phyloP scores from a whole-genome alignment of 2,888 invertebrate genomes.

The Stenurella melanura region DNA sequence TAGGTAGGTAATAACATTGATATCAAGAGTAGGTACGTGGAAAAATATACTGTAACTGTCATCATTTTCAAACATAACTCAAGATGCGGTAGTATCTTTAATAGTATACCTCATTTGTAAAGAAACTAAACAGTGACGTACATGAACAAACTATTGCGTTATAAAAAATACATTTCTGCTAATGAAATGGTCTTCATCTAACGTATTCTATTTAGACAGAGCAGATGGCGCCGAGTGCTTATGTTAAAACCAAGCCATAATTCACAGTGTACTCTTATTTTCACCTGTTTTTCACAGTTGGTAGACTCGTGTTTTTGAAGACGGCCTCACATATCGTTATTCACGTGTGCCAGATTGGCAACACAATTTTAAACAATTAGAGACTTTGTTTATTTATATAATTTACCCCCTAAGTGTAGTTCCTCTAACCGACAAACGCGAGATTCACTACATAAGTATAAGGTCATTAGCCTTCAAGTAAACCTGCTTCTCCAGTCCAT shows the following conservation, averaged over 20 bases:
- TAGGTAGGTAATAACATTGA: too few relatives aligned
- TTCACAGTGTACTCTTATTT: neutral
- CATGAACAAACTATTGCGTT: neutral
- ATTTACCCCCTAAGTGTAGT: conserved; percentile 58
- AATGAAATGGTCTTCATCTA: neutral
- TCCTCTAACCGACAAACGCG: conserved; percentile 68
- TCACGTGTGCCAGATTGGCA: neutral
- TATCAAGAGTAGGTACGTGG: neutral
- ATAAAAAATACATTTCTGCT: neutral
- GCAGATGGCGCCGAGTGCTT: neutral
- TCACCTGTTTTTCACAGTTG: neutral
- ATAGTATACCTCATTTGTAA: neutral
- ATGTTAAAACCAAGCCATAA: neutral
- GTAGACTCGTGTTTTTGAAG: neutral
- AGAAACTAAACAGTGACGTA: conserved; percentile 5
- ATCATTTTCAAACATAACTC: neutral
- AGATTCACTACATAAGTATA: conserved; percentile 63
- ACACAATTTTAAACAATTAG: conserved; percentile 36
- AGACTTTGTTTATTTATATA: conserved; percentile 44
- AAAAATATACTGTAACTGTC: neutral
- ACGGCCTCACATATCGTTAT: neutral
- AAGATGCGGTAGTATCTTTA: neutral
- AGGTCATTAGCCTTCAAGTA: conserved; percentile 67
- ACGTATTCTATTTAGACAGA: conserved; percentile 7
- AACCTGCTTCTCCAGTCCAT: conserved; percentile 68